Evolutionary conservation across 1,140 invertebrate species (phyloP).

Genomic region (Heliothis subflexa): DNA sequence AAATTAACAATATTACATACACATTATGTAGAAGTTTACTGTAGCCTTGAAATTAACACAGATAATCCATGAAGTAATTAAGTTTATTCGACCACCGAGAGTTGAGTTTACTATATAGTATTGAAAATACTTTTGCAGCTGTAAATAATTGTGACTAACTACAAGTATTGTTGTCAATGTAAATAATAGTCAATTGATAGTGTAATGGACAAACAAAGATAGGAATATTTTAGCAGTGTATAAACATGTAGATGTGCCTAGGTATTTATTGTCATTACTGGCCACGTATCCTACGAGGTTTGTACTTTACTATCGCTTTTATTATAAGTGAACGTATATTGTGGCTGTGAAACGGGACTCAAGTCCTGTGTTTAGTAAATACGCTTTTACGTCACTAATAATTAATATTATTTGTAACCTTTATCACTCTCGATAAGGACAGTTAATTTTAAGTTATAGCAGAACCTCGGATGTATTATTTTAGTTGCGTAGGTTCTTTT

Average conservation of each 20-base stretch:
- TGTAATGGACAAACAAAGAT: slow-evolving; percentile 66
- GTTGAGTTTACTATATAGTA: slow-evolving; percentile 9
- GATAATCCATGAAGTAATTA: neutral
- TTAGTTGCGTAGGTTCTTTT: neutral
- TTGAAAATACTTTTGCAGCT: slow-evolving; percentile 40
- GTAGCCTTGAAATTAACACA: slow-evolving; percentile 14
- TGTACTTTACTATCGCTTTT: slow-evolving; percentile 80
- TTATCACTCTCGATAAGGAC: slow-evolving; percentile 48
- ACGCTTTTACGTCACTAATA: slow-evolving; percentile 83
- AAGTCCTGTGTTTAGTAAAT: slow-evolving; percentile 78
- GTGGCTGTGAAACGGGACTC: slow-evolving; percentile 81
- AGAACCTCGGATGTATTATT: neutral
- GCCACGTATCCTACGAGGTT: slow-evolving; percentile 70
- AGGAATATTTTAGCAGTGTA: slow-evolving; percentile 58
- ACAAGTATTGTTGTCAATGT: slow-evolving; percentile 62
- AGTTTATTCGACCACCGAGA: neutral
- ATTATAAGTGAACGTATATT: slow-evolving; percentile 88
- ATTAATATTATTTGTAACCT: slow-evolving; percentile 66
- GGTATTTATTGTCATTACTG: slow-evolving; percentile 61
- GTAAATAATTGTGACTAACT: slow-evolving; percentile 56
- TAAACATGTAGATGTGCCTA: slow-evolving; percentile 68
- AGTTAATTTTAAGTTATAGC: slow-evolving; percentile 39
- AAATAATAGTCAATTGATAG: slow-evolving; percentile 76
- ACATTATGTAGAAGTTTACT: neutral
- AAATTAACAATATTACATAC: neutral